Conservation (phyloP, 2,113 vertebrate species). For the Oreotrochilus melanogaster region DNA sequence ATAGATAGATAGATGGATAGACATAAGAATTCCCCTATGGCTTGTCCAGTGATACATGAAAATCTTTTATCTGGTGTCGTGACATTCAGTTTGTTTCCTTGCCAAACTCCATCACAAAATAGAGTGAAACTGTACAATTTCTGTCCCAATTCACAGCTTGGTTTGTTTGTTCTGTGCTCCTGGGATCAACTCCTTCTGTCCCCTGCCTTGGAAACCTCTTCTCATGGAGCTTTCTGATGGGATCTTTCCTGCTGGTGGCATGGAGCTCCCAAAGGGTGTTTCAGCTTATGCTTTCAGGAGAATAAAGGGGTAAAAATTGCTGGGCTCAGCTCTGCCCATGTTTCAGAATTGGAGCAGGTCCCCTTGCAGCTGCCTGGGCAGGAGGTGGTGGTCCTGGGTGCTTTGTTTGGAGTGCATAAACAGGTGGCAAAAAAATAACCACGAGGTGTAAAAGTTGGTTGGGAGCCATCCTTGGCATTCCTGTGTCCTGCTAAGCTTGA, state of each 20-base stretch:
- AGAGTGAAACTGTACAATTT: background rate
- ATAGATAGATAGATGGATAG: too few species aligned
- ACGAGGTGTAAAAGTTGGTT: too few species aligned
- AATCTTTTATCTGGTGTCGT: background rate
- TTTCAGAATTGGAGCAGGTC: background rate
- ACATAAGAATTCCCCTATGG: background rate
- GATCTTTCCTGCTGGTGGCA: background rate
- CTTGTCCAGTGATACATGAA: background rate
- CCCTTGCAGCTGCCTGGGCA: background rate
- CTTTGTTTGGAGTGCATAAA: background rate
- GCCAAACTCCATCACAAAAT: background rate
- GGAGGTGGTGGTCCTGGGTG: too few species aligned
- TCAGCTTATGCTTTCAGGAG: background rate
- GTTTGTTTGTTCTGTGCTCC: background rate
- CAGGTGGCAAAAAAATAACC: background rate
- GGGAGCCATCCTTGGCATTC: too few species aligned
- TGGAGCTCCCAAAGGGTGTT: background rate
- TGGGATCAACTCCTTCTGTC: background rate
- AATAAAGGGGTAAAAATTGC: background rate
- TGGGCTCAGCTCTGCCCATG: background rate
- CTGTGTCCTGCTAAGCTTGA: too few species aligned
- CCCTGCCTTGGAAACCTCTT: background rate
- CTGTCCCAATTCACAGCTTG: background rate
- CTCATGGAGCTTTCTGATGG: background rate
- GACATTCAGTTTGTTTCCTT: background rate